Evolutionary conservation across 2,797 vertebrate genomes (phyloP).

Genomic region (Manis crassicaudata): DNA sequence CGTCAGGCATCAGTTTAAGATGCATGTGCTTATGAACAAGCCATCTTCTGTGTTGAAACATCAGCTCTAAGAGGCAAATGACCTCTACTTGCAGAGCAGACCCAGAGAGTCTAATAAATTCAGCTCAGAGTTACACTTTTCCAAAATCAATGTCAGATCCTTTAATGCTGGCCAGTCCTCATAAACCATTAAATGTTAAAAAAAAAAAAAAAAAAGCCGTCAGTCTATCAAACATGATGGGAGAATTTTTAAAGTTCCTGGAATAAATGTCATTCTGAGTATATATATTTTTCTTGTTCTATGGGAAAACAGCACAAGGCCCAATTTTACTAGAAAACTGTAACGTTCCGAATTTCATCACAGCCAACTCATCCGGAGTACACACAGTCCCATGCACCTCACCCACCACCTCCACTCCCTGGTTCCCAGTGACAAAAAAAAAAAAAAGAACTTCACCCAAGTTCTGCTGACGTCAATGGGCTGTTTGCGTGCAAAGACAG

Average conservation of each 20-base stretch:
- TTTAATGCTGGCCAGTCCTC: constrained; percentile 42
- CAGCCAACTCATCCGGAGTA: neutral
- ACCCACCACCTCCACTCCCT: constrained; percentile 9
- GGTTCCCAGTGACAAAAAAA: constrained; percentile 52
- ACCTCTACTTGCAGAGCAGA: neutral
- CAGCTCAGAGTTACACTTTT: constrained; percentile 36
- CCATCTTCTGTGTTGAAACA: neutral
- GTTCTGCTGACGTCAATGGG: constrained; percentile 70
- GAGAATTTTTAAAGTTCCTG: constrained; percentile 69
- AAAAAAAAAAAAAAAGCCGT: neutral
- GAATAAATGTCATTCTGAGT: constrained; percentile 62
- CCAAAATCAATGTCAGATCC: constrained; percentile 47
- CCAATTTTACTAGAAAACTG: constrained; percentile 62
- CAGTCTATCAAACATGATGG: constrained; percentile 44
- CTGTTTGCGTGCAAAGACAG: constrained; percentile 67
- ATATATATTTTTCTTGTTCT: constrained; percentile 36
- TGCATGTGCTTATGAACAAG: neutral
- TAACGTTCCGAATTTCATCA: constrained; percentile 47
- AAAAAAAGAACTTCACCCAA: constrained; percentile 70
- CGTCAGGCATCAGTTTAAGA: neutral
- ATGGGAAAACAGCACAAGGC: constrained; percentile 61
- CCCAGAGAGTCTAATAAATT: constrained; percentile 48
- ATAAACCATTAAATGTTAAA: constrained; percentile 57
- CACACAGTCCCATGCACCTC: neutral
- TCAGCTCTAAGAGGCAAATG: neutral